Percentiles rank a stretch among this genome's conserved stretches.
phyloP scores from a whole-genome alignment of 2,113 vertebrate species.

The Malaclemys terrapin region DNA sequence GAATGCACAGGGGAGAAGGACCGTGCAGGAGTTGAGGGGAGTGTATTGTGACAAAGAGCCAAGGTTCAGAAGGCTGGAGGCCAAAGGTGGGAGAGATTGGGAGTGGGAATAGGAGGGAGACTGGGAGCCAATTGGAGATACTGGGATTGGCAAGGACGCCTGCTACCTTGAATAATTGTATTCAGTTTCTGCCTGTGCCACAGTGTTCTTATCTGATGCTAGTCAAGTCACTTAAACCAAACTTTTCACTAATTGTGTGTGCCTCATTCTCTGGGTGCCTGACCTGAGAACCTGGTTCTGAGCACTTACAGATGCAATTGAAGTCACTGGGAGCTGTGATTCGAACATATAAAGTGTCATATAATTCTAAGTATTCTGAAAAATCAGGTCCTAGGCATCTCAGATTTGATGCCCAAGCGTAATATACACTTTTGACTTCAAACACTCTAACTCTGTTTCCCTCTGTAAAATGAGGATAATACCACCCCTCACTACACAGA shows the following conservation, averaged over 20 bases:
- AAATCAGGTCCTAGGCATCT: no score
- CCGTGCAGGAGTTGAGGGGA: accelerated
- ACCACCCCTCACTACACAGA: background rate
- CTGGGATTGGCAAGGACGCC: background rate
- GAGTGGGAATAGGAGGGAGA: accelerated
- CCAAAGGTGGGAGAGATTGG: no score
- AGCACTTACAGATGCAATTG: background rate
- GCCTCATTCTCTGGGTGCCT: background rate
- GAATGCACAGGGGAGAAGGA: background rate
- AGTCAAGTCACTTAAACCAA: background rate
- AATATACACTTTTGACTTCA: background rate
- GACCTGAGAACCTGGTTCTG: background rate
- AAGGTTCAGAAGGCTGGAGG: accelerated
- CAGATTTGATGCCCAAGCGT: background rate
- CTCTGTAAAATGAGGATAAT: background rate
- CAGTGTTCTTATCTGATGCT: background rate
- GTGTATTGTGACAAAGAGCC: background rate
- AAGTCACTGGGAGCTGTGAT: no score
- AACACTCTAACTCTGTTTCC: background rate
- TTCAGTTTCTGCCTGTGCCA: background rate
- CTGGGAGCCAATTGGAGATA: background rate
- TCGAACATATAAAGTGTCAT: no score
- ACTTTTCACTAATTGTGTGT: background rate
- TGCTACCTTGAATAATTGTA: background rate
- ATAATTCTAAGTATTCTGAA: no score